Evolutionary conservation across 2,888 invertebrate genomes (phyloP).

Genomic region (Charanyca ferruginea): DNA sequence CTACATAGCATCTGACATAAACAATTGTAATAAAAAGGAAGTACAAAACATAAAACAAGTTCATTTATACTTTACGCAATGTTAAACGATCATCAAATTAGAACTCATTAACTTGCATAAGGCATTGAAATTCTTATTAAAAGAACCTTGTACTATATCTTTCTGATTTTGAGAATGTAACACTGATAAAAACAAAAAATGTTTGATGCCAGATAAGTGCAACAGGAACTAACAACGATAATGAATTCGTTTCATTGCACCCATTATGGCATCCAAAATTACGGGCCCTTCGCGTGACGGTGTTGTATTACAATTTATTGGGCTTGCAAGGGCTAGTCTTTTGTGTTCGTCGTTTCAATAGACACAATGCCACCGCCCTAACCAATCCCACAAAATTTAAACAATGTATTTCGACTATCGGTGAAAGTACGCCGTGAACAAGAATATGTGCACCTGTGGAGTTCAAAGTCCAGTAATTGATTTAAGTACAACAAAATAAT

Average conservation of each 20-base stretch:
- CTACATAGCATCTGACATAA: slow-evolving; percentile 26
- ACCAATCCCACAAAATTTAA: slow-evolving; percentile 79
- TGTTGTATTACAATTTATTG: slow-evolving; percentile 78
- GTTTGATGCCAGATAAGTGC: slow-evolving; percentile 45
- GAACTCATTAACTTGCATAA: slow-evolving; percentile 38
- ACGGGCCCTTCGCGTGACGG: slow-evolving; percentile 78
- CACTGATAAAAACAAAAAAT: slow-evolving; percentile 20
- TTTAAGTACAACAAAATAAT: slow-evolving; percentile 20
- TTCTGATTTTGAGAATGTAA: slow-evolving; percentile 23
- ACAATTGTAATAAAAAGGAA: slow-evolving; percentile 14
- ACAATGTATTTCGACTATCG: slow-evolving; percentile 74
- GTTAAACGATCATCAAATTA: slow-evolving; percentile 46
- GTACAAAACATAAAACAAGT: slow-evolving; percentile 8
- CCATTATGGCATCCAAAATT: slow-evolving; percentile 64
- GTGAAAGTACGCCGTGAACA: slow-evolving; percentile 67
- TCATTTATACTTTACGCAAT: slow-evolving; percentile 12
- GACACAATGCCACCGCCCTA: slow-evolving; percentile 77
- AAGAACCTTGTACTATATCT: slow-evolving; percentile 19
- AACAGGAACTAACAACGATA: slow-evolving; percentile 51
- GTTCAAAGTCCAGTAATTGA: slow-evolving; percentile 38
- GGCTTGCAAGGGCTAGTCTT: slow-evolving; percentile 73
- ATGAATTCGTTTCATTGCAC: slow-evolving; percentile 57
- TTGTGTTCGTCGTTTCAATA: slow-evolving; percentile 79
- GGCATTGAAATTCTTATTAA: slow-evolving; percentile 32
- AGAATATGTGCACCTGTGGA: slow-evolving; percentile 57